Conservation (phyloP, 2,888 invertebrate genomes). For the Caradrina kadenii region DNA sequence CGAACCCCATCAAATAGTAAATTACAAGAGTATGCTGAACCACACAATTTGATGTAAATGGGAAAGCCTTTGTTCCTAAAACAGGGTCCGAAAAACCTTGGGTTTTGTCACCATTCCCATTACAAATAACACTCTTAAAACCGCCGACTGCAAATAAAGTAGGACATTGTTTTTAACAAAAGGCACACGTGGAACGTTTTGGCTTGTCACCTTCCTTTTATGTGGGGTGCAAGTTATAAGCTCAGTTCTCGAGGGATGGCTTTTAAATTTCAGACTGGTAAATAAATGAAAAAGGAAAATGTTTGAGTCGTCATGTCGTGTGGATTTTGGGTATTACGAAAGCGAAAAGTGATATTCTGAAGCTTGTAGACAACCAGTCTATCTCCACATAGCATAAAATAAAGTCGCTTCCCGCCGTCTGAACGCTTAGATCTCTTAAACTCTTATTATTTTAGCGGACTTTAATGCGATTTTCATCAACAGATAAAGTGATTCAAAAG, state of each 20-base stretch:
- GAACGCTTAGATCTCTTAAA: too few species aligned
- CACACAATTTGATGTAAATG: slow-evolving; percentile 56
- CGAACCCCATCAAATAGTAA: slow-evolving; percentile 46
- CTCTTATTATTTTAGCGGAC: too few species aligned
- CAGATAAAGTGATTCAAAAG: too few species aligned
- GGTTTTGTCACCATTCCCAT: slow-evolving; percentile 41
- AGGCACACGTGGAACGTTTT: slow-evolving; percentile 52
- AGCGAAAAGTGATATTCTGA: not conserved
- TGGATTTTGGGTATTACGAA: not conserved
- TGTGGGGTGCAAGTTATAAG: slow-evolving; percentile 42
- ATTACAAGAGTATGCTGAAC: slow-evolving; percentile 50
- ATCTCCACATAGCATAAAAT: too few species aligned
- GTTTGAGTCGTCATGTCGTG: not conserved
- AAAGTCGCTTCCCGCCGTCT: too few species aligned
- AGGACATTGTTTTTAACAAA: slow-evolving; percentile 62
- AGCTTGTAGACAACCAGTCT: not conserved
- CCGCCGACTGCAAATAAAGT: slow-evolving; percentile 60
- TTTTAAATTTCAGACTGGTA: not conserved
- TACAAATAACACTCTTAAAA: slow-evolving; percentile 56
- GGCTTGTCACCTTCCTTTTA: slow-evolving; percentile 42
- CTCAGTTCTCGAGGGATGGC: slow-evolving; percentile 1
- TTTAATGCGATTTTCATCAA: too few species aligned
- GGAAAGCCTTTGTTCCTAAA: slow-evolving; percentile 51
- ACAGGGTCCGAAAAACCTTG: slow-evolving; percentile 45
- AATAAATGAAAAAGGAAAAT: not conserved